Percentiles rank a stretch among this genome's conserved stretches.
Evolutionary conservation across 2,797 vertebrate genomes (phyloP).

Genomic region (Lagocephalus sceleratus): DNA sequence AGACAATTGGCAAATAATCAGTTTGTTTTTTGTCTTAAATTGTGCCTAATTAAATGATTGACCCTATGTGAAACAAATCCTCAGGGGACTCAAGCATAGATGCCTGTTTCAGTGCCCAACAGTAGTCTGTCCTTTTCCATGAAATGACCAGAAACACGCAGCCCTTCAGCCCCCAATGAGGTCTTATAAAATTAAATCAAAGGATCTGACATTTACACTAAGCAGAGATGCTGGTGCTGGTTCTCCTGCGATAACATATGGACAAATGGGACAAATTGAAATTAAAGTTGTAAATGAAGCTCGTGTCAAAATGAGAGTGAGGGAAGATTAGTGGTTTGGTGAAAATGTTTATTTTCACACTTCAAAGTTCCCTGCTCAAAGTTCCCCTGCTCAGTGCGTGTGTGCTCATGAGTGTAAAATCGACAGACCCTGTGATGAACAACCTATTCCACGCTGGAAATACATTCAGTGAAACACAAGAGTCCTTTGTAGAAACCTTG

Average conservation of each 20-base stretch:
- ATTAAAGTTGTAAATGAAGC: slow-evolving; percentile 76
- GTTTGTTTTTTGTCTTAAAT: slow-evolving; percentile 93
- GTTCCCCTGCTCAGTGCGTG: background rate
- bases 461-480: slow-evolving; percentile 73
- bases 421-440: slow-evolving; percentile 74
- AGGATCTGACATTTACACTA: slow-evolving; percentile 89
- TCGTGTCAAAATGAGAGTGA: slow-evolving; percentile 40
- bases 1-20: slow-evolving; percentile 86
- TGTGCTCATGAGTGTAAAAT: slow-evolving; percentile 65
- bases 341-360: slow-evolving; percentile 80
- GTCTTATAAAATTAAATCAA: slow-evolving; percentile 93
- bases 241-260: slow-evolving; percentile 77
- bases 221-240: slow-evolving; percentile 82
- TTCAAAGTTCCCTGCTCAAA: slow-evolving; percentile 61
- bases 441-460: slow-evolving; percentile 71
- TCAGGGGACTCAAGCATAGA: slow-evolving; percentile 86
- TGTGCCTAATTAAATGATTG: slow-evolving; percentile 95
- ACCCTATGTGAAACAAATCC: slow-evolving; percentile 92
- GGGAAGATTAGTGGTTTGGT: slow-evolving; percentile 65
- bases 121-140: slow-evolving; percentile 78
- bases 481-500: slow-evolving; percentile 62
- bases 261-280: slow-evolving; percentile 74
- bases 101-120: slow-evolving; percentile 94
- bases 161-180: slow-evolving; percentile 83
- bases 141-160: slow-evolving; percentile 50